These are phyloP conservation scores for Oriolus oriolus DNA, from an alignment of 2,113 vertebrate genomes.

Conservation along the genomic window DNA sequence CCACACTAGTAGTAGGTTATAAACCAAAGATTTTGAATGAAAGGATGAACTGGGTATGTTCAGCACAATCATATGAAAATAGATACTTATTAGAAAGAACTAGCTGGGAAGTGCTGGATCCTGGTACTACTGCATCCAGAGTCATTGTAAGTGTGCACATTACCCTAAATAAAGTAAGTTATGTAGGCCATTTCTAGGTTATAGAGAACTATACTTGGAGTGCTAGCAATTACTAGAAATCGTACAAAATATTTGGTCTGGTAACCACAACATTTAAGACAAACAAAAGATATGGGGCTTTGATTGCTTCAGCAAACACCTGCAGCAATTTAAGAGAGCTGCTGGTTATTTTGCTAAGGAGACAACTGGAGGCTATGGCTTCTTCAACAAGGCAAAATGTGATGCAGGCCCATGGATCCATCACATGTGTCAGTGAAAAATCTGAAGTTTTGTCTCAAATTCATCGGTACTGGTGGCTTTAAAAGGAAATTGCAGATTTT, in stretches of 20 bases:
- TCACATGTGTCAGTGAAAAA: neutral
- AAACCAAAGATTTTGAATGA: neutral
- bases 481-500: neutral
- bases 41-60: rapidly evolving
- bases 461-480: neutral
- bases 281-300: neutral
- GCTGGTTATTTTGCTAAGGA: neutral
- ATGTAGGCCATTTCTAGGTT: neutral
- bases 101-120: neutral
- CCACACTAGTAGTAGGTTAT: neutral
- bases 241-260: neutral
- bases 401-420: neutral
- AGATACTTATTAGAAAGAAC: neutral
- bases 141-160: rapidly evolving
- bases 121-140: neutral
- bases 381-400: neutral
- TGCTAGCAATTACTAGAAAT: neutral
- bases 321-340: neutral
- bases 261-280: neutral
- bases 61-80: neutral
- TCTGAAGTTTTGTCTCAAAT: neutral
- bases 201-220: neutral
- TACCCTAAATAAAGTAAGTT: neutral
- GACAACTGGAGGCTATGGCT: neutral
- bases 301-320: neutral